These are phyloP conservation scores for Patella pellucida DNA, from an alignment of 2,888 invertebrate genomes.

Conservation along the genomic window DNA sequence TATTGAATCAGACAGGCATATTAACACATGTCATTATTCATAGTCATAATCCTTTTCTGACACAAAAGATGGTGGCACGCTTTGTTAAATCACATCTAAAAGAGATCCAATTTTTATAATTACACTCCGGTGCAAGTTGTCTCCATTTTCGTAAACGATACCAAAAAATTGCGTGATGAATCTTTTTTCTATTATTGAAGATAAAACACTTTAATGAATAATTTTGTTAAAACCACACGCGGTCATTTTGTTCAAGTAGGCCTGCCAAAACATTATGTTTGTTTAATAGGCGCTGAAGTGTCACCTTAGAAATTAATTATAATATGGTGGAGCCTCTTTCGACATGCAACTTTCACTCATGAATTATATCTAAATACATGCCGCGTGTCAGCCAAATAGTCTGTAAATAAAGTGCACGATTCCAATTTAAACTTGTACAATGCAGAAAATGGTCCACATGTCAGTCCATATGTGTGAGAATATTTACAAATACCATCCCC, in stretches of 20 bases:
- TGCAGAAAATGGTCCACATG: neutral
- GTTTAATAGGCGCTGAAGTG: neutral
- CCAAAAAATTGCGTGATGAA: no score
- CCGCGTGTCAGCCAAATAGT: neutral
- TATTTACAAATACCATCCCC: neutral
- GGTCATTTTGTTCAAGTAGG: slow-evolving; percentile 3
- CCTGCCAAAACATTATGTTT: neutral
- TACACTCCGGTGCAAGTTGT: no score
- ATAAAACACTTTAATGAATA: neutral
- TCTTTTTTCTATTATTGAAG: neutral
- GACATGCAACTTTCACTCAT: slow-evolving; percentile 7
- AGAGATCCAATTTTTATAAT: no score
- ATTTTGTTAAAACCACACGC: neutral
- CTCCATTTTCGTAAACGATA: no score
- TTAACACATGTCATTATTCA: no score
- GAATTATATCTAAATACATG: slow-evolving; percentile 6
- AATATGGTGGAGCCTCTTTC: neutral
- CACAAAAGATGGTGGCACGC: no score
- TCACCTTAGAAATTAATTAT: slow-evolving; percentile 1
- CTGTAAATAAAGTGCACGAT: neutral
- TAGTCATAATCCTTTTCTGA: no score
- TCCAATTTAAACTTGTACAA: neutral
- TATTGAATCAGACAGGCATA: no score
- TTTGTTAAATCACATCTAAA: no score
- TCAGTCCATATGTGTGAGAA: neutral